A percentile compares a stretch with the other conserved stretches of the same genome.
These are phyloP conservation scores for Xestia xanthographa DNA, from an alignment of 2,888 invertebrate species.

Conservation along the genomic window DNA sequence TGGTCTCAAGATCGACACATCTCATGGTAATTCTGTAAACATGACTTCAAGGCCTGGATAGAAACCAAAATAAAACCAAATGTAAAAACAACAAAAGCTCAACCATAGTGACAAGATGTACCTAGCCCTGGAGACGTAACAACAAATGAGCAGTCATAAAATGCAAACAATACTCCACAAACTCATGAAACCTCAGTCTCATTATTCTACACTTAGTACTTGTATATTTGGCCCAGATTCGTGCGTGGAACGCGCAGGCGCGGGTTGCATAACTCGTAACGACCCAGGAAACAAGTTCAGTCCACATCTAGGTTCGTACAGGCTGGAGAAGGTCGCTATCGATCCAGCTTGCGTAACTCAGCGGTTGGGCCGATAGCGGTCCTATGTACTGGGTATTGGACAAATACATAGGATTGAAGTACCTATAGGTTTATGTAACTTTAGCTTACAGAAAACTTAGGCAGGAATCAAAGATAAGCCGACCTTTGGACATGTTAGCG, in stretches of 20 bases:
- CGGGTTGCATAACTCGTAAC: constrained; percentile 65
- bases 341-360: constrained; percentile 63
- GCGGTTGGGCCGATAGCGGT: constrained; percentile 27
- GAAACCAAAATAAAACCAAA: neutral
- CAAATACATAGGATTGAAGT: neutral
- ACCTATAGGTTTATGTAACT: neutral
- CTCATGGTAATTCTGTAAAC: constrained; percentile 8
- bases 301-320: constrained; percentile 62
- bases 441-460: neutral
- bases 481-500: neutral
- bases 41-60: neutral
- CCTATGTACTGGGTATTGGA: constrained; percentile 4
- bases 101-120: neutral
- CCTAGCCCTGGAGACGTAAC: neutral
- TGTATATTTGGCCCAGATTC: constrained; percentile 57
- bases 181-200: neutral
- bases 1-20: neutral
- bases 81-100: too few relatives aligned
- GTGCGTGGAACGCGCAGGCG: constrained; percentile 58
- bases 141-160: neutral
- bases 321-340: constrained; percentile 49
- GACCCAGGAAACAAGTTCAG: constrained; percentile 62
- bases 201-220: constrained; percentile 46
- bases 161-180: neutral
- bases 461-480: neutral